These are phyloP conservation scores for Oncorhynchus tshawytscha DNA, from an alignment of 2,113 vertebrate genomes.

Conservation along the genomic window DNA sequence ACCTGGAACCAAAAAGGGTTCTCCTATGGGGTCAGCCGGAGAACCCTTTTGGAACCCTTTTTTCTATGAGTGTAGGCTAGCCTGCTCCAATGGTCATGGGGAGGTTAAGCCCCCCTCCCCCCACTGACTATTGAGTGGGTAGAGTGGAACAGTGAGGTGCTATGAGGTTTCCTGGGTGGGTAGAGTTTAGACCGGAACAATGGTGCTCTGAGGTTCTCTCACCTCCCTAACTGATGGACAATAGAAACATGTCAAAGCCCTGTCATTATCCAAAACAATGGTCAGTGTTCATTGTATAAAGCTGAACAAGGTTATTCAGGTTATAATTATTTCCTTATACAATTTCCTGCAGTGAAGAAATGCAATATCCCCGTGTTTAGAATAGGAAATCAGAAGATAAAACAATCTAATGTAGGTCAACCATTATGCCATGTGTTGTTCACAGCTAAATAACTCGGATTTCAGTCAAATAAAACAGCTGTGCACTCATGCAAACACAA, in stretches of 20 bases:
- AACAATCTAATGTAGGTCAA: background rate
- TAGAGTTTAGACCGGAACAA: background rate
- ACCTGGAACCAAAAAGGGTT: no score
- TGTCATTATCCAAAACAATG: background rate
- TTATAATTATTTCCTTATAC: background rate
- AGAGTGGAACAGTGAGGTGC: background rate
- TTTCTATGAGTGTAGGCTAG: background rate
- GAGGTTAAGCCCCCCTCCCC: slow-evolving; percentile 3
- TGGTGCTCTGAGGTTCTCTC: background rate
- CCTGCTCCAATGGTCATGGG: slow-evolving; percentile 19
- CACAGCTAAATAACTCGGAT: background rate
- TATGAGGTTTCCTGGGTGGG: background rate
- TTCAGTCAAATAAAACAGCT: slow-evolving; percentile 10
- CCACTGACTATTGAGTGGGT: slow-evolving; percentile 3
- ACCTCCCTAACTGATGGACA: background rate
- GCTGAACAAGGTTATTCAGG: background rate
- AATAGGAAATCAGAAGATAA: background rate
- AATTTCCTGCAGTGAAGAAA: background rate
- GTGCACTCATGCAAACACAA: background rate
- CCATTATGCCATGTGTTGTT: no score
- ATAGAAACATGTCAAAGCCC: background rate
- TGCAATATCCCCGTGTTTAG: background rate
- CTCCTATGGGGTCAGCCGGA: no score
- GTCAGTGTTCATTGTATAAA: background rate
- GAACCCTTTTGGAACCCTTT: no score